Base-by-base conservation (phyloP, 2,797 vertebrate genomes). In the Eurystomus glaucurus region DNA sequence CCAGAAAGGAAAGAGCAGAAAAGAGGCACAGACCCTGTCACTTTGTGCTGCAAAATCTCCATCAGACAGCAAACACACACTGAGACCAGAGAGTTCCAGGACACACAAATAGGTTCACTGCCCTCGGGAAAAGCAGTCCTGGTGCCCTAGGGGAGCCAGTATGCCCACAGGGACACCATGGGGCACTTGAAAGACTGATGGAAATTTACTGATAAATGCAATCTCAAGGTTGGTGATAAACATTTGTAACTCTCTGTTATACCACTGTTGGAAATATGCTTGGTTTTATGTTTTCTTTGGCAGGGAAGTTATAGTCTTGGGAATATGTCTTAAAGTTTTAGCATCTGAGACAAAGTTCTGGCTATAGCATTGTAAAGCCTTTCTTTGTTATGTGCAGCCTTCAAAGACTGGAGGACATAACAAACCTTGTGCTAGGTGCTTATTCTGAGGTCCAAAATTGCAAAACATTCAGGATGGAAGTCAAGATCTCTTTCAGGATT, bases 231-330 rank as follows among this genome's bases (percentile, higher is more conserved):
- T 86, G 61, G 65, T 87, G 65, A 61, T 90, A 94, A 94, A 85
- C 33, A 68, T 80, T 91, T 93, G 28, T 70, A 62, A 74, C 62
- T 46, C 43, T 86, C 43, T 85, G 26, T 76, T 90, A 39, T 48
- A 64, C 37, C 85, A 14, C 35, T 87, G 15, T 66, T 92, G 65
- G 87, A 91, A 94, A 88, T 85, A 66, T 17, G 29, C 35, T 74
- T 64, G 46, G 4, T 48, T 85, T 93, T 77, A 84, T 77, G 48
- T 90, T 94, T 96, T 96, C 22, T 48, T 86, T 91, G 72, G 29
- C 79, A 92, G 68, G n/a, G 33, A 80, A 90, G 45, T 20, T 94
- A 26, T 16, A 84, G 82, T 83, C 79, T 88, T 52, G 79, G 92
- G 75, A 90, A 77, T 29, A 37, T 37, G 45, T 75, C 52, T 88